These are phyloP conservation scores for Drosophila limbata DNA, from an alignment of 2,888 invertebrate genomes.

Conservation along the genomic window DNA sequence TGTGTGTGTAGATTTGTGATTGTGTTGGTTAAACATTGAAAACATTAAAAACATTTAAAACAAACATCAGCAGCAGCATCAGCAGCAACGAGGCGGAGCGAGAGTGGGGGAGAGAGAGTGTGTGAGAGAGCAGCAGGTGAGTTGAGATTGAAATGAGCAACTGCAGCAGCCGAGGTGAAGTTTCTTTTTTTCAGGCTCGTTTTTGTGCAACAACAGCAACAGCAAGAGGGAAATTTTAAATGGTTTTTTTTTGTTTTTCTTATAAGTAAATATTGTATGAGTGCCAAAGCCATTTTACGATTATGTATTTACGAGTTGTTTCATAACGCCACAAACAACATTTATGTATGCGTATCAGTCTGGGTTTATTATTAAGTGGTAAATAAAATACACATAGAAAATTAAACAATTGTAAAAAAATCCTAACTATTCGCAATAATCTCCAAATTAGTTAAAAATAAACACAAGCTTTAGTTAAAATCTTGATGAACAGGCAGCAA, in stretches of 20 bases:
- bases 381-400: constrained; percentile 20
- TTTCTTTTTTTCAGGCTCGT: constrained; percentile 16
- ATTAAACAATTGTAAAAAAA: not conserved
- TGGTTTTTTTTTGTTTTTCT: constrained; percentile 22
- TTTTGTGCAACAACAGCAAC: constrained; percentile 45
- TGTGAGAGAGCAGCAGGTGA: constrained; percentile 13
- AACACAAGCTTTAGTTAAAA: not conserved
- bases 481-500: not conserved
- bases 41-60: constrained; percentile 64
- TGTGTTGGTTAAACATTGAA: constrained; percentile 68
- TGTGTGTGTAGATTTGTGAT: constrained; percentile 4
- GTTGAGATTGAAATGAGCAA: constrained; percentile 32
- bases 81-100: constrained; percentile 28
- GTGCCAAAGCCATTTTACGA: constrained; percentile 78
- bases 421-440: not conserved
- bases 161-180: constrained; percentile 38
- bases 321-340: constrained; percentile 65
- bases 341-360: constrained; percentile 62
- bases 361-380: constrained; percentile 2
- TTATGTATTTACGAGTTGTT: constrained; percentile 37
- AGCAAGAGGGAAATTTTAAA: constrained; percentile 40
- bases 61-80: constrained; percentile 37
- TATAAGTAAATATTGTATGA: constrained; percentile 40
- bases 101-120: not conserved
- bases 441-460: not conserved